Evolutionary conservation across 2,888 invertebrate species (phyloP).

Genomic region (Xestia rhomboidea): DNA sequence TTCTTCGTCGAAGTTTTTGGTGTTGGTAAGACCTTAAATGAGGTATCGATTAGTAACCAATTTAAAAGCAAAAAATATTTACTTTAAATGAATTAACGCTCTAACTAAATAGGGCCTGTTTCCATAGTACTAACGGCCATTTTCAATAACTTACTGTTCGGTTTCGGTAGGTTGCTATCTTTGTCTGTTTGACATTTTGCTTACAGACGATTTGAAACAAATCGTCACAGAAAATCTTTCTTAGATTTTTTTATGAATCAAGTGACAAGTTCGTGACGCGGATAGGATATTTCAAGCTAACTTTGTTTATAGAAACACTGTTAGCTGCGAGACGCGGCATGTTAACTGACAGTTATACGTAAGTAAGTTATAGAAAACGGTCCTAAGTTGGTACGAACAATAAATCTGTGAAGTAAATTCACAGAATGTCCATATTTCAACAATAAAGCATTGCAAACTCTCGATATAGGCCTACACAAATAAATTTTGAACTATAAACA

Average conservation of each 20-base stretch:
- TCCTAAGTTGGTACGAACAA: constrained; percentile 31
- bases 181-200: no score
- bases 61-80: not conserved
- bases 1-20: not conserved
- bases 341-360: no score
- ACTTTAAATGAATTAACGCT: not conserved
- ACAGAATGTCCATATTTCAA: constrained; percentile 68
- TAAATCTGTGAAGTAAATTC: constrained; percentile 61
- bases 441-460: constrained; percentile 71
- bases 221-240: no score
- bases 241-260: no score
- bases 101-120: not conserved
- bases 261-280: no score
- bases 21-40: not conserved
- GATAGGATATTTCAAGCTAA: no score
- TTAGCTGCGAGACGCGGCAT: no score
- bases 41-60: not conserved
- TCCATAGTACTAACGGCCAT: constrained; percentile 5
- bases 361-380: no score
- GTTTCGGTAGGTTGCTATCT: no score
- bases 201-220: no score
- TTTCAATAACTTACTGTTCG: no score
- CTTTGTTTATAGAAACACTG: no score
- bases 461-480: constrained; percentile 69
- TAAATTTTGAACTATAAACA: constrained; percentile 72